Conservation (phyloP, 2,888 invertebrate genomes). For the Neoitamus cyanurus region DNA sequence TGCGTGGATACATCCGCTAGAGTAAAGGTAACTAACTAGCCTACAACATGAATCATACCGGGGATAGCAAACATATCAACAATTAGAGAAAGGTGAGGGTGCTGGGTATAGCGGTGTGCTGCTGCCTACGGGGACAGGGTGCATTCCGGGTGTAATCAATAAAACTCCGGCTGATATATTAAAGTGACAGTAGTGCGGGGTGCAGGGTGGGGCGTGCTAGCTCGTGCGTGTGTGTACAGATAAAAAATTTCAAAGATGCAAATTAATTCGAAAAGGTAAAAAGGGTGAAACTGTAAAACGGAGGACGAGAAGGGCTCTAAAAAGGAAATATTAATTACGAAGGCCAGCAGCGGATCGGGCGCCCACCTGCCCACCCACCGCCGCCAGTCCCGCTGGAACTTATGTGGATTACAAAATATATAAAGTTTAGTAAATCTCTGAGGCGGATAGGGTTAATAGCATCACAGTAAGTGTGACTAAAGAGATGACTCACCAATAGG, state of each 20-base stretch:
- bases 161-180: conserved; percentile 21
- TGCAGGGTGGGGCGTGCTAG: conserved; percentile 9
- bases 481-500: conserved; percentile 53
- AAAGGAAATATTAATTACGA: conserved; percentile 14
- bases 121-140: background rate
- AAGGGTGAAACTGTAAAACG: background rate
- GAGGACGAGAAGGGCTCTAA: background rate
- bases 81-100: background rate
- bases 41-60: conserved; percentile 11
- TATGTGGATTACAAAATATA: background rate
- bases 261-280: conserved; percentile 22
- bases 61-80: conserved; percentile 15
- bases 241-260: conserved; percentile 33
- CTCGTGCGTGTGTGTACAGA: conserved; percentile 27
- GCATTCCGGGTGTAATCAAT: conserved; percentile 36
- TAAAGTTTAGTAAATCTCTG: conserved; percentile 13
- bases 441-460: conserved; percentile 34
- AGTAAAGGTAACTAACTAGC: background rate
- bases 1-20: background rate
- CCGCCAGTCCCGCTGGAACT: background rate
- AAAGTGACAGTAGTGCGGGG: conserved; percentile 26
- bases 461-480: conserved; percentile 29
- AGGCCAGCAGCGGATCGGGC: background rate
- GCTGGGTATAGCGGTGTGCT: background rate
- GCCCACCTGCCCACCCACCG: background rate